Conservation (phyloP, 2,888 invertebrate species). For the Drosophila eohydei region DNA sequence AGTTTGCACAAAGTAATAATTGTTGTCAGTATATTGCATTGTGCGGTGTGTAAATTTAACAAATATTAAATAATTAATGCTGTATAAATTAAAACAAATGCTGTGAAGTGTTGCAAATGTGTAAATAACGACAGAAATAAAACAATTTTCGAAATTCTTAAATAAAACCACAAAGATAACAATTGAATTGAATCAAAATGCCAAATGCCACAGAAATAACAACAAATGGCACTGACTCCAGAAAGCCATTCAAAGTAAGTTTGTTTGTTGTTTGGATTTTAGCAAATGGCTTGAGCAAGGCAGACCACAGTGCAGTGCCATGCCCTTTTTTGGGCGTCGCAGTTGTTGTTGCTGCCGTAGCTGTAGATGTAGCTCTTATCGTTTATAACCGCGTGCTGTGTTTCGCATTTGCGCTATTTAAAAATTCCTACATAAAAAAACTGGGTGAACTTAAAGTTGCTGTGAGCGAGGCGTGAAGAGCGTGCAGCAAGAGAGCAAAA, state of each 20-base stretch:
- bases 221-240: constrained; percentile 57
- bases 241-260: constrained; percentile 76
- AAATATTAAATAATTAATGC: neutral
- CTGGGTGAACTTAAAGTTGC: constrained; percentile 71
- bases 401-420: constrained; percentile 54
- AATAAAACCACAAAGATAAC: constrained; percentile 7
- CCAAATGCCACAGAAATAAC: constrained; percentile 60
- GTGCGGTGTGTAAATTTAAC: constrained; percentile 1
- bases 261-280: constrained; percentile 3
- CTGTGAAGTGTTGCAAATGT: constrained; percentile 23
- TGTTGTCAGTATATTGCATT: constrained; percentile 23
- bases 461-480: constrained; percentile 29
- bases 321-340: constrained; percentile 69
- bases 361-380: constrained; percentile 40
- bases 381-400: constrained; percentile 66
- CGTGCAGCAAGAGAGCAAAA: constrained; percentile 36
- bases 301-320: constrained; percentile 52
- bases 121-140: constrained; percentile 25
- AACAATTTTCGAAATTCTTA: constrained; percentile 11
- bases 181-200: constrained; percentile 42
- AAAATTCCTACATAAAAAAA: constrained; percentile 28
- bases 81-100: constrained; percentile 10
- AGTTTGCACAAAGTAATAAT: constrained; percentile 47
- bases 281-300: constrained; percentile 4
- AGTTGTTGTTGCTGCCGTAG: constrained; percentile 28